Conservation (phyloP, 2,888 invertebrate genomes). For the Drosophila monieri region DNA sequence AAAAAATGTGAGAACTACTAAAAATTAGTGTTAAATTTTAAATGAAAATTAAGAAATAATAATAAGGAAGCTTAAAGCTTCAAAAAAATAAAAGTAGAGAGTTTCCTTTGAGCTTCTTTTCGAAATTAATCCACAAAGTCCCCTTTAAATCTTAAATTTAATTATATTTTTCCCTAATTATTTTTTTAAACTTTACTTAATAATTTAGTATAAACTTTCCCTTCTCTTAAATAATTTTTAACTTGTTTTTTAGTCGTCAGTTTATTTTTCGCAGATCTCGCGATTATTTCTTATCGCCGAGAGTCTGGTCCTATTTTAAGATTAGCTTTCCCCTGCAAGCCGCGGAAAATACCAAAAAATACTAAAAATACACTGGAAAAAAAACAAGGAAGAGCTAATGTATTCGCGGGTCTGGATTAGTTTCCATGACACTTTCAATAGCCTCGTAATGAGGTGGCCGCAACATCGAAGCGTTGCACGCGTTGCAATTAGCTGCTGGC, state of each 20-base stretch:
- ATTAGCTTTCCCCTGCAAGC: background rate
- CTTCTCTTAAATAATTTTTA: background rate
- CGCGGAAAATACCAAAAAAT: too few relatives aligned
- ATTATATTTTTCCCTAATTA: background rate
- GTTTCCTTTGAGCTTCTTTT: too few relatives aligned
- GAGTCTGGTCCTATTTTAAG: background rate
- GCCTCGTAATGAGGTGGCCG: constrained; percentile 54
- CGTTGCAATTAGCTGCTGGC: constrained; percentile 46
- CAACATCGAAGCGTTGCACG: constrained; percentile 24
- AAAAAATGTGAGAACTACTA: background rate
- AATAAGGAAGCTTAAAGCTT: too few relatives aligned
- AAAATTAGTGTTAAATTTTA: background rate
- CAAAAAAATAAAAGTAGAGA: background rate
- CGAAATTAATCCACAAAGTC: too few relatives aligned
- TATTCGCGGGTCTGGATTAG: background rate
- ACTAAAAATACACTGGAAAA: background rate
- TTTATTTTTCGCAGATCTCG: constrained; percentile 22
- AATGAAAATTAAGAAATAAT: background rate
- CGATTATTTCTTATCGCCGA: constrained; percentile 24
- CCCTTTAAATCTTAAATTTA: background rate
- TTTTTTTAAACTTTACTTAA: background rate
- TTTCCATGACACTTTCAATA: constrained; percentile 37
- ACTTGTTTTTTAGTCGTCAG: background rate
- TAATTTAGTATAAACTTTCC: background rate
- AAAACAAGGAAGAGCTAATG: background rate